phyloP scores from a whole-genome alignment of 2,113 vertebrate species.

The Trinectes maculatus region DNA sequence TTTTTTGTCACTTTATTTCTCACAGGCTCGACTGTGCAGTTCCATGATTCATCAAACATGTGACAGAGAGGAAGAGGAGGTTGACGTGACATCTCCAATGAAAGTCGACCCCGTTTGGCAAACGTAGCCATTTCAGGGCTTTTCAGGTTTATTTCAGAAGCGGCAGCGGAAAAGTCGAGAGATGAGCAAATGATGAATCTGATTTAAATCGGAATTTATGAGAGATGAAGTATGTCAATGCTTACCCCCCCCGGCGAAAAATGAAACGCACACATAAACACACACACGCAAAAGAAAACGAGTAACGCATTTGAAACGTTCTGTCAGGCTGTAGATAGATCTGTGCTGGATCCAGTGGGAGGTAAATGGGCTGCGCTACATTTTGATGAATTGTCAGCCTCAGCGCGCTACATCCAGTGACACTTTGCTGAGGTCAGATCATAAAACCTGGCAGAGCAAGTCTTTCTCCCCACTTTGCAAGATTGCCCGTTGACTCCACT shows the following conservation, averaged over 20 bases:
- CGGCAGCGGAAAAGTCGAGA: neutral
- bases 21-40: slow-evolving; percentile 15
- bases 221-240: slow-evolving; percentile 32
- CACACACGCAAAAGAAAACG: neutral
- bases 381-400: slow-evolving; percentile 51
- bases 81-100: neutral
- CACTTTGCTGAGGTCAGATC: slow-evolving; percentile 20
- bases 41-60: slow-evolving; percentile 40
- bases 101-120: slow-evolving; percentile 1
- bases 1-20: slow-evolving; percentile 32
- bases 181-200: slow-evolving; percentile 11
- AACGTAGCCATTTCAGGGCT: neutral
- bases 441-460: slow-evolving; percentile 31
- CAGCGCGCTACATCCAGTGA: neutral
- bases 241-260: neutral
- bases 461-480: slow-evolving; percentile 44
- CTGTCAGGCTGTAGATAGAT: slow-evolving; percentile 6
- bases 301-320: slow-evolving; percentile 40
- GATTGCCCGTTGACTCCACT: slow-evolving; percentile 57
- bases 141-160: slow-evolving; percentile 26
- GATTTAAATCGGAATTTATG: slow-evolving; percentile 14
- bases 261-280: neutral
- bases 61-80: neutral
- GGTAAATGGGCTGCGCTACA: slow-evolving; percentile 57
- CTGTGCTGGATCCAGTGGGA: slow-evolving; percentile 14